Evolutionary conservation across 2,113 vertebrate species (phyloP), one percentile per base, ranked within the genome.

Genomic region (Lanius collurio): DNA sequence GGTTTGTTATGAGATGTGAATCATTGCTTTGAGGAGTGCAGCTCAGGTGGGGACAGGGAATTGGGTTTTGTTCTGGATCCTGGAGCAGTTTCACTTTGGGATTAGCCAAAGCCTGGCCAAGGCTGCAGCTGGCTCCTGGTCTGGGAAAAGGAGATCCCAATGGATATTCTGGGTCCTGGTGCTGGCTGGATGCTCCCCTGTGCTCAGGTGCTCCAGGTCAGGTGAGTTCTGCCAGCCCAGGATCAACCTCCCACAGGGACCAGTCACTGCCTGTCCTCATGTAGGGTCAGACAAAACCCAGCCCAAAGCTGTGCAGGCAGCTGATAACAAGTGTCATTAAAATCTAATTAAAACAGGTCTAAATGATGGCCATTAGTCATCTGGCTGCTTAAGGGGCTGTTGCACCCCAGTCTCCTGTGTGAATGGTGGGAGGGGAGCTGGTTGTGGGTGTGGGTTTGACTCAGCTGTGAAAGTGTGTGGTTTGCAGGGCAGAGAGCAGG

Each of bases 1-100:
- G 6, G 35, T 71, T 53, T 44, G 56, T 41, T 41, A 2, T 1
- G 19, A 31, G 9, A 14, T 13, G 10, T 2, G 23, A 35, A 1
- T 78, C 20, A 0, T 3, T 82, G 68, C 8, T 55, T 31, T 12
- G 49, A 23, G 57, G 20, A 53, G n/a, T 9, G 59, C 75, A 90
- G 50, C 2, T 2, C 46, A 37, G 24, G 18, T 44, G 59, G 52
- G 46, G 30, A 10, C 42, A 41, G 47, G 22, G 6, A 37, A 0
- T 1, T 35, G 59, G 17, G 9, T 4, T 33, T 69, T 35, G 2
- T 33, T 77, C 7, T 53, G 44, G 6, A 24, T 42, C 21, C 59
- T 50, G 68, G 39, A 10, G 57, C 62, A 69, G 11, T 53, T 79
- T 47, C n/a, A 13, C 30, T 41, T 9, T 13, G 55, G 60, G 49